Evolutionary conservation across 1,140 invertebrate genomes (phyloP), one percentile per base, ranked within the genome.

Genomic region (Diorhabda sublineata): DNA sequence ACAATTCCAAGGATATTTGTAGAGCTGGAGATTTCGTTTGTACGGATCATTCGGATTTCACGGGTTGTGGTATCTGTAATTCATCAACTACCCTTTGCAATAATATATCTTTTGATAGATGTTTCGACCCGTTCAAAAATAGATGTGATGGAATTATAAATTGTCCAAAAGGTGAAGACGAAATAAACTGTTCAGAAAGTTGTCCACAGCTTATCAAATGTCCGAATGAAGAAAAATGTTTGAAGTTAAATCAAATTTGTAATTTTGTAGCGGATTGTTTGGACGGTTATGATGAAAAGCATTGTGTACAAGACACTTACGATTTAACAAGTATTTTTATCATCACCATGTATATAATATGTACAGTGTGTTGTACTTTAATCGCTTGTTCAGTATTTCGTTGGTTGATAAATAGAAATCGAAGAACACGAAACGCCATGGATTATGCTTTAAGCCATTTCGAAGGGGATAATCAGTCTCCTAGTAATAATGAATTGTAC

Each of bases 91-190:
- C 64, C 4, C 64, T 3, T 41, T 66, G 64, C 64, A 66, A n/a
- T 56, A 42, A 43, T 41, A 9, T 57, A 5, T 42, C 56, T 26
- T 26, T 26, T 4, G 42, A 42, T 9, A n/a, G n/a, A 7, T 66
- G 64, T n/a, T 66, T 66, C 47, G 66, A 67, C 26, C 7, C 63
- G 3, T 11, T 57, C 6, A 47, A 72, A 58, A 26, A 26, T 26
- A 58, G 69, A 26, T 70, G 71, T 42, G 52, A 73, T 43, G 66
- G 64, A 9, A 45, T 66, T 59, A 6, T 71, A n/a, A 42, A 75
- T 52, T 75, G 74, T 64, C 63, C 65, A 4, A 64, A 61, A 7
- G 73, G 60, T 9, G 72, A 75, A 61, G 74, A 75, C 45, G 72
- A 75, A 59, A 7, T 72, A 5, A 69, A 65, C 9, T 75, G 72